These are phyloP conservation scores for Phaethornis superciliosus DNA, from an alignment of 2,113 vertebrate genomes.

Conservation along the genomic window DNA sequence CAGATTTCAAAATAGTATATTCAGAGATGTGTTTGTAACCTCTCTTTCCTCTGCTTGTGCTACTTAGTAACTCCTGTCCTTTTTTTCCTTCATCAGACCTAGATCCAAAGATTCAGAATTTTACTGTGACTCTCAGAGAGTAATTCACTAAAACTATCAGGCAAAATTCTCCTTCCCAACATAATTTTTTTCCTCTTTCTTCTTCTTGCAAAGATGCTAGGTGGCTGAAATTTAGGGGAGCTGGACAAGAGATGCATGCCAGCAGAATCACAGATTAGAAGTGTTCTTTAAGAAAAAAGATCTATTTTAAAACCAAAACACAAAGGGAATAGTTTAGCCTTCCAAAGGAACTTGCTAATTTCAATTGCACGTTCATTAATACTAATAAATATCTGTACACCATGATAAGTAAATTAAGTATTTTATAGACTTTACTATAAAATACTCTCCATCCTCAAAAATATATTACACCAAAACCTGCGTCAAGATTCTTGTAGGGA, in stretches of 20 bases:
- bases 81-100: background rate
- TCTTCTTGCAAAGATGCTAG: background rate
- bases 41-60: background rate
- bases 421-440: background rate
- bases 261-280: background rate
- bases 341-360: background rate
- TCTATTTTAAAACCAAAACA: slow-evolving; percentile 18
- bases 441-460: background rate
- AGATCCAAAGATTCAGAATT: background rate
- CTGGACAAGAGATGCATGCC: rapidly evolving
- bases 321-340: background rate
- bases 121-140: background rate
- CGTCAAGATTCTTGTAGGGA: background rate
- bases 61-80: background rate
- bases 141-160: background rate
- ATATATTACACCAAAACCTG: background rate
- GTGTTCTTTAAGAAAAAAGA: background rate
- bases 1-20: background rate
- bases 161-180: rapidly evolving
- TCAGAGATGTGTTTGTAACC: background rate
- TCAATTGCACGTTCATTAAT: slow-evolving; percentile 35
- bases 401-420: background rate
- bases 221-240: background rate
- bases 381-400: slow-evolving; percentile 18
- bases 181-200: background rate